Evolutionary conservation across 2,888 invertebrate species (phyloP).

Genomic region (Tinea semifulvella): DNA sequence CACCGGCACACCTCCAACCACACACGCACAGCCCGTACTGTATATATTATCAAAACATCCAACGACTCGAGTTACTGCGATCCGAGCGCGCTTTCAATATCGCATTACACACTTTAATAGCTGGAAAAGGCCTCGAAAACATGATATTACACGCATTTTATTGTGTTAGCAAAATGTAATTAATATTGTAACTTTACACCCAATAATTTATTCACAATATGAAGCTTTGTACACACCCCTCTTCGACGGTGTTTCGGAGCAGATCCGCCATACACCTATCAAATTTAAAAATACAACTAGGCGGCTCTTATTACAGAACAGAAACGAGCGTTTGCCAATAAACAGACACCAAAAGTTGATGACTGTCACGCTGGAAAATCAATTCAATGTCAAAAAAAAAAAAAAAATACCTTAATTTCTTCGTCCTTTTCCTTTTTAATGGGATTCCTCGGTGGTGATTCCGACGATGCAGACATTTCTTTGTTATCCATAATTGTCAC

Average conservation of each 20-base stretch:
- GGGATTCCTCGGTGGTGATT: conserved; percentile 46
- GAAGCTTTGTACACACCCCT: conserved; percentile 39
- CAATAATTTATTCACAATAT: conserved; percentile 52
- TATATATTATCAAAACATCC: conserved; percentile 68
- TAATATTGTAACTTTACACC: conserved; percentile 60
- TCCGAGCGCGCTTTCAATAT: conserved; percentile 61
- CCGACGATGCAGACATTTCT: conserved; percentile 25
- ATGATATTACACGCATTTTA: conserved; percentile 66
- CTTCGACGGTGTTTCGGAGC: conserved; percentile 19
- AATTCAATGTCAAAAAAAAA: conserved; percentile 34
- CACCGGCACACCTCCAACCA: conserved; percentile 24
- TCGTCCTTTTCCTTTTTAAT: conserved; percentile 79
- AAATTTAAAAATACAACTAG: conserved; percentile 62
- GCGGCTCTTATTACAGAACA: conserved; percentile 49
- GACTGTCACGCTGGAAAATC: conserved; percentile 47
- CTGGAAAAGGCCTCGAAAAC: conserved; percentile 68
- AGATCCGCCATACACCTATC: conserved; percentile 34
- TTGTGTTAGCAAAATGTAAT: conserved; percentile 64
- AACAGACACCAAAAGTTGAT: conserved; percentile 44
- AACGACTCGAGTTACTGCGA: conserved; percentile 63
- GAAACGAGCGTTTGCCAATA: conserved; percentile 52
- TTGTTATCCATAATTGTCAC: conserved; percentile 11
- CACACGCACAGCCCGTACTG: conserved; percentile 51
- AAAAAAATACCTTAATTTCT: conserved; percentile 74
- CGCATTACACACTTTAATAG: conserved; percentile 66